A percentile compares a stretch with the other conserved stretches of the same genome.
These are phyloP conservation scores for Lacerta bilineata DNA, from an alignment of 2,797 vertebrate genomes.

Conservation along the genomic window DNA sequence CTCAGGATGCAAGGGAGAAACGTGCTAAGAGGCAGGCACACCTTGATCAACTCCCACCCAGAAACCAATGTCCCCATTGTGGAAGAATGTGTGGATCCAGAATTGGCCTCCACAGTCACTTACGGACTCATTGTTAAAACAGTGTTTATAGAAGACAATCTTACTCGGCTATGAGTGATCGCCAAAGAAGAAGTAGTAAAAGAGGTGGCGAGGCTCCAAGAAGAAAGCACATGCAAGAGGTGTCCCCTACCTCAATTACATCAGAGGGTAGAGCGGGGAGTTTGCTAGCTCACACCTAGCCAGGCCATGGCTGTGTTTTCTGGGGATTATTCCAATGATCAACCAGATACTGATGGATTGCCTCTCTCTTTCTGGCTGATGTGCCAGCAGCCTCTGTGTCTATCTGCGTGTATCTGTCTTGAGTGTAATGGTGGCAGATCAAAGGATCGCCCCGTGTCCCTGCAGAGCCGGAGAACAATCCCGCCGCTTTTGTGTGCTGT, in stretches of 20 bases:
- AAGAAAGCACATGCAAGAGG: not conserved
- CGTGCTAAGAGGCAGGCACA: no score
- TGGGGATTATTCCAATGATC: not conserved
- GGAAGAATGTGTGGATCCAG: no score
- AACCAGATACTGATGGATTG: conserved; percentile 17
- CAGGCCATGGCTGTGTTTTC: not conserved
- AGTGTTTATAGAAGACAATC: no score
- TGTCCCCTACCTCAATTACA: not conserved
- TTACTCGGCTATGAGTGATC: not conserved
- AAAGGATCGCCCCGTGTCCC: conserved; percentile 81
- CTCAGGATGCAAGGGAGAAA: no score
- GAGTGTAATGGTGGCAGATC: conserved; percentile 88
- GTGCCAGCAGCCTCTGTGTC: conserved; percentile 41
- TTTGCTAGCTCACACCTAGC: not conserved
- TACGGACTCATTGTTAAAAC: no score
- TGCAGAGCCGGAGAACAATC: conserved; percentile 79
- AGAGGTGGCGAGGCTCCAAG: not conserved
- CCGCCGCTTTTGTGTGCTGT: conserved; percentile 85
- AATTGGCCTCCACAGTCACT: no score
- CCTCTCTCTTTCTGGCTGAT: not conserved
- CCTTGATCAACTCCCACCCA: no score
- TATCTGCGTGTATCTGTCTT: conserved; percentile 65
- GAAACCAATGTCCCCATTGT: no score
- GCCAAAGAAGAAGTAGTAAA: not conserved
- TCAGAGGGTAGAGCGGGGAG: not conserved